Base-by-base conservation (phyloP, 1,140 invertebrate genomes). In the Magallana angulata region DNA sequence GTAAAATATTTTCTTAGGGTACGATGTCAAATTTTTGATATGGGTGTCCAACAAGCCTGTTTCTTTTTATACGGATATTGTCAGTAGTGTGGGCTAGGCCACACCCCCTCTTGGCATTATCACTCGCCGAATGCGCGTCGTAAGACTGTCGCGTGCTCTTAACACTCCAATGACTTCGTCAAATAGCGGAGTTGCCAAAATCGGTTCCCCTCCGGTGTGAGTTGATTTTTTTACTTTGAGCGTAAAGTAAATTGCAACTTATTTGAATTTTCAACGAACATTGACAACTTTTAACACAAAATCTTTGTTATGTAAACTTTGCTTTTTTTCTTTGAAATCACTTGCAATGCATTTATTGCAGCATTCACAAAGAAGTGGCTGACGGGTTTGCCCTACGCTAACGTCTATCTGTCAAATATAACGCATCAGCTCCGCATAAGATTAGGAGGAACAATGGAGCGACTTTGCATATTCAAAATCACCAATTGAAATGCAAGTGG, bases 301-400 rank as follows among this genome's bases (percentile, higher is more conserved):
- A 87, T 87, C 84, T 84, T 89, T 87, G 85, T 87, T 89, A 85
- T 87, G 85, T 85, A 87, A 89, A 87, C 83, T 71, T 71, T 71
- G 68, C 24, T 71, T 71, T 30, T 71, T 71, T 71, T 71, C 68
- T 30, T 71, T 24, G 24, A 71, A 30, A 71, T 30, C 68, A 71
- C 24, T 71, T 71, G 68, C 68, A 71, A 71, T 71, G 68, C 68
- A 71, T 71, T 71, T 71, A 71, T 71, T 71, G 24, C 68, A 36
- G 68, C 68, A 71, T 14, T 18, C 36, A 71, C 12, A 71, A 71
- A 71, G 68, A 12, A 18, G 24, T 71, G 18, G 24, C 68, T 30
- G 24, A 30, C 24, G 68, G 36, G 24, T 71, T 71, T 71, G 6
- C 68, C 36, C 24, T 12, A 71, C 68, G 68, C 68, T 71, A 30